These are phyloP conservation scores for Rattus rattus DNA, from an alignment of 2,113 vertebrate genomes.

Conservation along the genomic window DNA sequence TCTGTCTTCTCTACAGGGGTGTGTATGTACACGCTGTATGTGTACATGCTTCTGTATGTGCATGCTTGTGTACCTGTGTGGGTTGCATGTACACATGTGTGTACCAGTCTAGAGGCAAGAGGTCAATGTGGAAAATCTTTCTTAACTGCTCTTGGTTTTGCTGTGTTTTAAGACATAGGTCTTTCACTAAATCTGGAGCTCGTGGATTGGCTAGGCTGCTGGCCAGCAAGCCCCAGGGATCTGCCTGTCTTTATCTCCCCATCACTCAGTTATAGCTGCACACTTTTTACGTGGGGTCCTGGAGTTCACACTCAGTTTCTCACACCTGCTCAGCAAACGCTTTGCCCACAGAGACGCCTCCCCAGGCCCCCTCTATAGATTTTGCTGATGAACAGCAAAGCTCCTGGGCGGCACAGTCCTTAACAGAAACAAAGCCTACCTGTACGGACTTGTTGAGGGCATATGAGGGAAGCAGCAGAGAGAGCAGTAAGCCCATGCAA, in stretches of 20 bases:
- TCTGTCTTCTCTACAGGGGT: background rate
- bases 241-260: background rate
- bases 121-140: background rate
- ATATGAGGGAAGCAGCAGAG: constrained; percentile 40
- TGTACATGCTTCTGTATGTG: background rate
- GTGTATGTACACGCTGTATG: background rate
- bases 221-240: background rate
- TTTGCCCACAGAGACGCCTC: background rate
- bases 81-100: background rate
- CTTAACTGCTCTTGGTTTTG: background rate
- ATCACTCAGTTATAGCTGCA: background rate
- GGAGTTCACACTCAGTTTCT: background rate
- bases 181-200: background rate
- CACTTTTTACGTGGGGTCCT: background rate
- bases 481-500: constrained; percentile 32
- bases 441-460: constrained; percentile 66
- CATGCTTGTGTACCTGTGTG: background rate
- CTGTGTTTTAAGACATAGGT: background rate
- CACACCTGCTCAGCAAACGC: background rate
- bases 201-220: background rate
- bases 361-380: background rate
- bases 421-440: constrained; percentile 46
- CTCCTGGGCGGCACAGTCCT: constrained; percentile 41
- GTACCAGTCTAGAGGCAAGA: background rate
- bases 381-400: constrained; percentile 51